phyloP scores from a whole-genome alignment of 2,888 invertebrate genomes.

The Diplazon laetatorius region DNA sequence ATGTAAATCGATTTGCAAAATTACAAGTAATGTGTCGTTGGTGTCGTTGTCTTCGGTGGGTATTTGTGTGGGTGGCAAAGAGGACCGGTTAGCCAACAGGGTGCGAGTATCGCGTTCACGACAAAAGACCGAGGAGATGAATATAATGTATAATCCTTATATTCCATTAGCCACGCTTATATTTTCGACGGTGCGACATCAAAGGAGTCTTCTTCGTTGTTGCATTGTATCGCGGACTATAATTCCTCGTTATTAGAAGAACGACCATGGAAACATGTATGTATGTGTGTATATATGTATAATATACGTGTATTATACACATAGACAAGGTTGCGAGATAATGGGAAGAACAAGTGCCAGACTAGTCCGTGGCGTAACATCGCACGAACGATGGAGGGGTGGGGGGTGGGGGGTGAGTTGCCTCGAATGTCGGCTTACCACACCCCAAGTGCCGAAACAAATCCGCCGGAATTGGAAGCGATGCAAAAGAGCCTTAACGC shows the following conservation, averaged over 20 bases:
- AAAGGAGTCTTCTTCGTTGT: conserved; percentile 76
- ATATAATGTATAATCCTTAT: conserved; percentile 76
- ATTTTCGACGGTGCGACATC: conserved; percentile 80
- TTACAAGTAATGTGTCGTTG: too few relatives aligned
- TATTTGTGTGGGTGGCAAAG: too few relatives aligned
- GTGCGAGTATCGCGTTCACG: background rate
- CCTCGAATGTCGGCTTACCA: conserved; percentile 80
- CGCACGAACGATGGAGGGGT: conserved; percentile 34
- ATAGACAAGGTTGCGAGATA: too few relatives aligned
- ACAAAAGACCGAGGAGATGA: conserved; percentile 12
- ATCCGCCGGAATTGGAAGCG: conserved; percentile 81
- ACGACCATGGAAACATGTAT: conserved; percentile 61
- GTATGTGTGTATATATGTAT: too few relatives aligned
- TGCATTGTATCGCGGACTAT: conserved; percentile 80
- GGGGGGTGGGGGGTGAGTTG: conserved; percentile 70
- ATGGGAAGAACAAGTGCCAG: conserved; percentile 48
- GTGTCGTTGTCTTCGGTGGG: too few relatives aligned
- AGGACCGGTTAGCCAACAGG: too few relatives aligned
- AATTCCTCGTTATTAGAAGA: conserved; percentile 82
- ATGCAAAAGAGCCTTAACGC: conserved; percentile 77
- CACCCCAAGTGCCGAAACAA: conserved; percentile 82
- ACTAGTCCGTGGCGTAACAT: conserved; percentile 37
- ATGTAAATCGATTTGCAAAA: too few relatives aligned
- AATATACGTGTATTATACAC: too few relatives aligned
- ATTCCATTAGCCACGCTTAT: conserved; percentile 78